Evolutionary conservation across 2,888 invertebrate genomes (phyloP).

Genomic region (Acanthacorydalis orientalis): DNA sequence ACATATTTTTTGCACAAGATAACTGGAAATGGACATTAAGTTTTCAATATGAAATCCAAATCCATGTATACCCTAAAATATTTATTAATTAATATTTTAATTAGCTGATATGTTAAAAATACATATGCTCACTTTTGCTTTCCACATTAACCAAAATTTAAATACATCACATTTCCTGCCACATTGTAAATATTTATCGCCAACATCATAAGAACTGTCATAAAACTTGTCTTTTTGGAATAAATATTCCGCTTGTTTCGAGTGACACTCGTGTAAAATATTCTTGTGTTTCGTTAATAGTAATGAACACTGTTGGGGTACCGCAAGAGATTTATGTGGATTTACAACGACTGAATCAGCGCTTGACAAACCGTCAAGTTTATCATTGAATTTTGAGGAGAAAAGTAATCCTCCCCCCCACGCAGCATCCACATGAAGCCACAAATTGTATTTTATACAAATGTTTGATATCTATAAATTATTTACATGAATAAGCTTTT

Average conservation of each 20-base stretch:
- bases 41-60: slow-evolving; percentile 34
- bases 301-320: slow-evolving; percentile 37
- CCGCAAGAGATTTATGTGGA: slow-evolving; percentile 42
- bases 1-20: slow-evolving; percentile 25
- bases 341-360: slow-evolving; percentile 42
- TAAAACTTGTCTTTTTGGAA: slow-evolving; percentile 40
- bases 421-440: slow-evolving; percentile 42
- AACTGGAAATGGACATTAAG: slow-evolving; percentile 29
- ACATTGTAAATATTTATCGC: slow-evolving; percentile 49
- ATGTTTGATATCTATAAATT: slow-evolving; percentile 25
- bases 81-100: not conserved
- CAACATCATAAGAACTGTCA: slow-evolving; percentile 30
- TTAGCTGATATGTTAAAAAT: not conserved
- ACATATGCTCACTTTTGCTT: slow-evolving; percentile 34
- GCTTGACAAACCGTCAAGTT: slow-evolving; percentile 34
- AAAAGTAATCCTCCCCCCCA: slow-evolving; percentile 43
- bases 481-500: not conserved
- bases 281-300: slow-evolving; percentile 25
- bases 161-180: slow-evolving; percentile 51
- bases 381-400: slow-evolving; percentile 30
- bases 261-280: slow-evolving; percentile 28
- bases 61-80: slow-evolving; percentile 27
- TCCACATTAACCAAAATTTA: slow-evolving; percentile 58
- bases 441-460: slow-evolving; percentile 30
- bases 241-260: slow-evolving; percentile 32